These are phyloP conservation scores for Shargacucullia verbasci DNA, from an alignment of 2,888 invertebrate species.

Conservation along the genomic window DNA sequence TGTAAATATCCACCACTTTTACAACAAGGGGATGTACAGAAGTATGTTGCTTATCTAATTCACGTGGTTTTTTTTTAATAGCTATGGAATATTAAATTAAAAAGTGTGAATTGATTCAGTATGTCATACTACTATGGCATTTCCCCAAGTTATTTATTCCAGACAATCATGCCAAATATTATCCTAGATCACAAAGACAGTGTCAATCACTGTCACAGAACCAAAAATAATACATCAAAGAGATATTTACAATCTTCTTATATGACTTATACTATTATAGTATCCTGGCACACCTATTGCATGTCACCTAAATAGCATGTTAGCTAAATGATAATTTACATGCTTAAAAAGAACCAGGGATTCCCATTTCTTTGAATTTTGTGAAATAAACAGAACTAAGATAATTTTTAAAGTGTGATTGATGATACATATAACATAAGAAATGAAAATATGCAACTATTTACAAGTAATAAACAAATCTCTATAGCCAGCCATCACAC, in stretches of 20 bases:
- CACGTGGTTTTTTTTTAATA: constrained; percentile 14
- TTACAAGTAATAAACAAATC: constrained; percentile 30
- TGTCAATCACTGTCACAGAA: constrained; percentile 32
- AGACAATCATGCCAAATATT: constrained; percentile 40
- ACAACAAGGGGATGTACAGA: constrained; percentile 34
- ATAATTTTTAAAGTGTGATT: neutral
- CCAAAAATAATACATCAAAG: constrained; percentile 50
- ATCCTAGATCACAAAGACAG: constrained; percentile 50
- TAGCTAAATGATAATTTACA: constrained; percentile 16
- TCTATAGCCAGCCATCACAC: constrained; percentile 10
- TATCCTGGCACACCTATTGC: constrained; percentile 10
- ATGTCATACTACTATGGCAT: constrained; percentile 32
- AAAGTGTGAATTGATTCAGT: constrained; percentile 13
- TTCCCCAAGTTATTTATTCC: constrained; percentile 22
- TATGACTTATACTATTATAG: constrained; percentile 17
- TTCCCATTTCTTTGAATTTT: neutral
- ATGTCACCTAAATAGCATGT: constrained; percentile 8
- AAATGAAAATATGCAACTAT: constrained; percentile 30
- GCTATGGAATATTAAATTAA: constrained; percentile 10
- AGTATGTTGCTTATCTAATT: constrained; percentile 18
- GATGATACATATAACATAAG: neutral
- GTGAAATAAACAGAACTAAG: constrained; percentile 7
- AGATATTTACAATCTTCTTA: constrained; percentile 60
- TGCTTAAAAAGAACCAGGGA: constrained; percentile 6
- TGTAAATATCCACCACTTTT: constrained; percentile 27